Evolutionary conservation across 2,797 vertebrate species (phyloP).

Genomic region (Brachymystax lenok): DNA sequence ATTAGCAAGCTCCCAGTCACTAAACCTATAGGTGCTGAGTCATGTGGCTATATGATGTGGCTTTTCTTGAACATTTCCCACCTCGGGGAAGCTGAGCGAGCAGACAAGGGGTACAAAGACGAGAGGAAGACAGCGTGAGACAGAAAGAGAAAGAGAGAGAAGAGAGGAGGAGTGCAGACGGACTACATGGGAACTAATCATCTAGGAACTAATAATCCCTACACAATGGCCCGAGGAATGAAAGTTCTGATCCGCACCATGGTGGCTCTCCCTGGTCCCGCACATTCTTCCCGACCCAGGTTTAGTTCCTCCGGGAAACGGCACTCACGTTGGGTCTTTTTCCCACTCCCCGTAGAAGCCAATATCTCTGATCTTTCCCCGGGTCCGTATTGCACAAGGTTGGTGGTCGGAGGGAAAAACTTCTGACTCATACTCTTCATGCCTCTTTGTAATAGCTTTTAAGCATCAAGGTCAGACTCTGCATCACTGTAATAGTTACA

Average conservation of each 20-base stretch:
- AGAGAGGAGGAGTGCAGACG: constrained; percentile 36
- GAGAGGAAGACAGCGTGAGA: background rate
- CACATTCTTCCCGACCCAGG: constrained; percentile 67
- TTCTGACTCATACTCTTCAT: constrained; percentile 15
- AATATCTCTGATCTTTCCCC: constrained; percentile 55
- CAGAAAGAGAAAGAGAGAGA: constrained; percentile 35
- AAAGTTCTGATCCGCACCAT: constrained; percentile 61
- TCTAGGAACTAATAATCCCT: constrained; percentile 66
- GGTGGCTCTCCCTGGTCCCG: constrained; percentile 59
- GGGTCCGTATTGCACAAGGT: constrained; percentile 35
- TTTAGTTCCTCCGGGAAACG: constrained; percentile 75
- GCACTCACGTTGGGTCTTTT: constrained; percentile 58
- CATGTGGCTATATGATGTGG: too few species aligned
- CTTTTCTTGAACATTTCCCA: constrained; percentile 27
- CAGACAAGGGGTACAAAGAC: constrained; percentile 61
- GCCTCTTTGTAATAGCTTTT: constrained; percentile 6
- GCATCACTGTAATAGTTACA: background rate
- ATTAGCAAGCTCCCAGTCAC: background rate
- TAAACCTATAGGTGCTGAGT: background rate
- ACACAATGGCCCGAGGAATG: constrained; percentile 61
- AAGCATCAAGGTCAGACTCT: constrained; percentile 5
- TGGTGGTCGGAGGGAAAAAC: constrained; percentile 35
- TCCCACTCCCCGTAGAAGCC: constrained; percentile 54
- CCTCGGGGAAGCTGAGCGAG: constrained; percentile 47
- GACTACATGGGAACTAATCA: constrained; percentile 62